Evolutionary conservation across 2,113 vertebrate genomes (phyloP).

Genomic region (Prochilodus magdalenae): DNA sequence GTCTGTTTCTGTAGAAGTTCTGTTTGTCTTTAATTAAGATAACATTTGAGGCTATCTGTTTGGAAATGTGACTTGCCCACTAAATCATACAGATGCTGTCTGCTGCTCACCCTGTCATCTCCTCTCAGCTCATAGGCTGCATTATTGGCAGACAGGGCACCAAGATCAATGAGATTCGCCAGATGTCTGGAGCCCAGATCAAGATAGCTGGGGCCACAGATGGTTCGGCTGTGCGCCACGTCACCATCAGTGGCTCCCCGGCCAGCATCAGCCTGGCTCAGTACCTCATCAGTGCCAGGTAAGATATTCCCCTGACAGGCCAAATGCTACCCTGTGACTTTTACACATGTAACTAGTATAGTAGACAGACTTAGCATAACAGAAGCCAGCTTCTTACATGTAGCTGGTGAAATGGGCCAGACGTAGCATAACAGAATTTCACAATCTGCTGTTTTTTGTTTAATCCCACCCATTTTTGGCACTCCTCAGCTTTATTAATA

Average conservation of each 20-base stretch:
- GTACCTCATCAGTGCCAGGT: slow-evolving; percentile 96
- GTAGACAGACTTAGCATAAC: not conserved
- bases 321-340: slow-evolving; percentile 13
- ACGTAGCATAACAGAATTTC: slow-evolving; percentile 15
- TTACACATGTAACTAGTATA: slow-evolving; percentile 46
- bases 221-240: slow-evolving; percentile 90
- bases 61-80: not conserved
- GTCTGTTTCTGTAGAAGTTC: not conserved
- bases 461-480: slow-evolving; percentile 65
- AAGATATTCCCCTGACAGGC: slow-evolving; percentile 64
- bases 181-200: slow-evolving; percentile 96
- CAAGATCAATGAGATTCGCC: slow-evolving; percentile 97
- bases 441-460: slow-evolving; percentile 31
- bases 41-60: not conserved
- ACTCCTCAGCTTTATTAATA: slow-evolving; percentile 64
- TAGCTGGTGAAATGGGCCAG: slow-evolving; percentile 26
- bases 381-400: slow-evolving; percentile 31
- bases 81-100: slow-evolving; percentile 41
- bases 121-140: slow-evolving; percentile 90
- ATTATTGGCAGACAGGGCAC: slow-evolving; percentile 97
- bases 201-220: slow-evolving; percentile 94
- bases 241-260: slow-evolving; percentile 92
- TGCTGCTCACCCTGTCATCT: slow-evolving; percentile 50
- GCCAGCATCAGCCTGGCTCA: slow-evolving; percentile 94
- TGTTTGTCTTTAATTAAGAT: not conserved